phyloP scores from a whole-genome alignment of 2,113 vertebrate species.

The Carassius gibelio region DNA sequence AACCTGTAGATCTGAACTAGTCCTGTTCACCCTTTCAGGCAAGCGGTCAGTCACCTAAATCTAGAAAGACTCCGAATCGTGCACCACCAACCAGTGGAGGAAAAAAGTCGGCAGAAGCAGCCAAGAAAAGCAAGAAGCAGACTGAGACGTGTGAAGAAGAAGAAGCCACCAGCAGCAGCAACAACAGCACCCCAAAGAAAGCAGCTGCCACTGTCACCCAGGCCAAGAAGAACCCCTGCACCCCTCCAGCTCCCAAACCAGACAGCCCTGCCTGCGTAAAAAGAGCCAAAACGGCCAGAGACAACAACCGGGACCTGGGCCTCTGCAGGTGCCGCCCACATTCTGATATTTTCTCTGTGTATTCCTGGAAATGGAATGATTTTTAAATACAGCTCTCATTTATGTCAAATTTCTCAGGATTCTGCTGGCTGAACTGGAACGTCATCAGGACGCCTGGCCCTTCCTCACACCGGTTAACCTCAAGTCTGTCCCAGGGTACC shows the following conservation, averaged over 20 bases:
- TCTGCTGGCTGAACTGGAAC: constrained; percentile 94
- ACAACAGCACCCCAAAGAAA: constrained; percentile 86
- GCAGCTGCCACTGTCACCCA: constrained; percentile 78
- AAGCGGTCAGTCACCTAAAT: constrained; percentile 90
- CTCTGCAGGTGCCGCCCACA: constrained; percentile 84
- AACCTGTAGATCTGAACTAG: neutral
- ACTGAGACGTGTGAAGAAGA: constrained; percentile 87
- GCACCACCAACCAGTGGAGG: constrained; percentile 52
- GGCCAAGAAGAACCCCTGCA: constrained; percentile 81
- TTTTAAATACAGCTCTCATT: constrained; percentile 9
- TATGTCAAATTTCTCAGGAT: constrained; percentile 72
- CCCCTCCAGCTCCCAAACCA: constrained; percentile 76
- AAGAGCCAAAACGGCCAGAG: constrained; percentile 85
- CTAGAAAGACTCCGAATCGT: constrained; percentile 84
- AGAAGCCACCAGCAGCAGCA: constrained; percentile 68
- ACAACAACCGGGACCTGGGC: constrained; percentile 91
- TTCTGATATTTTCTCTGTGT: neutral
- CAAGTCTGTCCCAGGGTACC: constrained; percentile 97
- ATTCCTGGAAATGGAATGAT: neutral
- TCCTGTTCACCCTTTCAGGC: constrained; percentile 76
- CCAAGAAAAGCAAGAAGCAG: constrained; percentile 86
- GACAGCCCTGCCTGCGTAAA: constrained; percentile 85
- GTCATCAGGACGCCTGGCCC: constrained; percentile 97
- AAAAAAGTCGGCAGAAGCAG: constrained; percentile 83
- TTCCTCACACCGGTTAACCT: constrained; percentile 97